Evolutionary conservation across 2,797 vertebrate genomes (phyloP), one percentile per base, ranked within the genome.

Genomic region (Distichodus sexfasciatus): DNA sequence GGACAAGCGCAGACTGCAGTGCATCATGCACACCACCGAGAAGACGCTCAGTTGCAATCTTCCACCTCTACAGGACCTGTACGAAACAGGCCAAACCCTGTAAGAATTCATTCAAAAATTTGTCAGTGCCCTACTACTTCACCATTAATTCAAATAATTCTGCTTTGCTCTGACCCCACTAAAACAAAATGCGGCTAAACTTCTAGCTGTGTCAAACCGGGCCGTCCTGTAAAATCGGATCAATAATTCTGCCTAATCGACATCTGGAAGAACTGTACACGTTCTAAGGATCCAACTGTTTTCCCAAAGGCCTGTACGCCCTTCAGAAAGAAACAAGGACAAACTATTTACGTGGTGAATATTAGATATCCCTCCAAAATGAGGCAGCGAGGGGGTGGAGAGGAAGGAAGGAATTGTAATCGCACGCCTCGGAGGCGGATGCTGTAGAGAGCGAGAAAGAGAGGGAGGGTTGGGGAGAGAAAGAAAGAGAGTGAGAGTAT

Each of bases 401-500:
- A 46, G 65, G 40, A 66, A 57, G 41, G 65, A 58, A 47, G 53
- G 29, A 38, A 14, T 15, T 26, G n/a, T 15, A 19, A 53, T 6
- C 33, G 50, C 11, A 8, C 4, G 14, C 19, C 50, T 53, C 12
- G n/a, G 0, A 40, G 54, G 33, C 21, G 35, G 54, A 58, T 40
- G 21, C 35, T 38, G 3, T 6, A 5, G 57, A 26, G 21, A 29
- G 38, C 10, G 38, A 43, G 24, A 28, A 23, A 17, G 36, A 28
- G 38, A 29, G 15, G 36, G 43, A 15, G 28, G 0, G 46, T 44
- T 41, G 28, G 15, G 47, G 48, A 59, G 69, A 69, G 69, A 53
- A 48, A 55, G 63, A 41, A 74, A 47, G 43, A 31, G 51, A 44
- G 61, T 66, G 77, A 74, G 47, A 24, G 36, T 83, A 77, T 86